phyloP scores from a whole-genome alignment of 1,140 invertebrate genomes.

The Campodea augens region DNA sequence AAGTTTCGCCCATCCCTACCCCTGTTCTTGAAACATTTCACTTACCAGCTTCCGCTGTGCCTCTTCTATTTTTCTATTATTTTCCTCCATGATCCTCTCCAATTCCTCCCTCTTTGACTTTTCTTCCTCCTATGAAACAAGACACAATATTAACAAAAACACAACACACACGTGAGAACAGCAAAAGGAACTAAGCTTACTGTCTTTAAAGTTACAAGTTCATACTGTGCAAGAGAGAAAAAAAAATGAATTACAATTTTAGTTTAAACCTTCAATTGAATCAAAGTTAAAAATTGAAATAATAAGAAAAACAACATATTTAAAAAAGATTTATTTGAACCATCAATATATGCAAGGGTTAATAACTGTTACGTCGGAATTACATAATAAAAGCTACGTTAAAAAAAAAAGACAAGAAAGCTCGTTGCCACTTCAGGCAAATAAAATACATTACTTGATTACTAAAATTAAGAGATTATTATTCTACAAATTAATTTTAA shows the following conservation, averaged over 20 bases:
- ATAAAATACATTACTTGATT: no score
- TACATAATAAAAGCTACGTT: no score
- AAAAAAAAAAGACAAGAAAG: no score
- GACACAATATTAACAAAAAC: slow-evolving; percentile 16
- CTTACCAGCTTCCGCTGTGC: slow-evolving; percentile 87
- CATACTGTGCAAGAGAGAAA: neutral
- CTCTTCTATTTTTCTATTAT: slow-evolving; percentile 92
- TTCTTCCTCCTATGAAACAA: slow-evolving; percentile 77
- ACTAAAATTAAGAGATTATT: no score
- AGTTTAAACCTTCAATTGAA: no score
- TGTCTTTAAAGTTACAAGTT: neutral
- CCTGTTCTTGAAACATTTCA: no score
- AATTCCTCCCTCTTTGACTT: slow-evolving; percentile 80
- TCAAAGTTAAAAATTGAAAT: neutral
- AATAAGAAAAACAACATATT: neutral
- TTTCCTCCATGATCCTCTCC: slow-evolving; percentile 91
- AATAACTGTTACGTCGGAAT: no score
- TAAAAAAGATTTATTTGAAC: no score
- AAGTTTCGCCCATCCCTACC: no score
- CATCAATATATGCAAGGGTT: no score
- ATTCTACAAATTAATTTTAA: no score
- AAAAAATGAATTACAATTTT: neutral
- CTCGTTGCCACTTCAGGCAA: no score
- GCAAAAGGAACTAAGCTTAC: neutral
- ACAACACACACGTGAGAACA: slow-evolving; percentile 2